Base-by-base conservation (phyloP, 2,113 vertebrate genomes). In the Helogale parvula region DNA sequence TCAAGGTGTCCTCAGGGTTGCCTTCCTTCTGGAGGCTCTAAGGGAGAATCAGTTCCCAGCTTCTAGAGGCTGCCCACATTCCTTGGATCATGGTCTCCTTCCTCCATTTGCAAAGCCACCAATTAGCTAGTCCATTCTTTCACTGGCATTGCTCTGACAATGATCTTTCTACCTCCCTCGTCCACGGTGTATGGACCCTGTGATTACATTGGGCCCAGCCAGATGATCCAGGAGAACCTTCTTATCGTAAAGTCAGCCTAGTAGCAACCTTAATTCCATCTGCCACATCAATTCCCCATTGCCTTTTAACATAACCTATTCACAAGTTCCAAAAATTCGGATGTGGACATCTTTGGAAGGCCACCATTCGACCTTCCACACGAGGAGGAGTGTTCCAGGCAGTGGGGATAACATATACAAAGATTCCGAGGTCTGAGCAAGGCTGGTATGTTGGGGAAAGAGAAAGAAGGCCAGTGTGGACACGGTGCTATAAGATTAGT, bases 261-360 rank as follows among this genome's bases (percentile, higher is more conserved):
- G 74, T 47, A 94, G 68, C 31, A 77, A 63, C 8, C 57, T 95
- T 88, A 66, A 87, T 93, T 94, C 79, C 41, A 94, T 82, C 38
- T 81, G 19, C 76, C 88, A 38, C 17, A n/a, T 87, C 83, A 66
- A 90, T 66, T 96, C 69, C 74, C 50, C 63, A 85, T 41, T 9
- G 1, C 41, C 35, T 63, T n/a, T 50, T 89, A 88, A 57, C 57
- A 45, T 52, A 85, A 60, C 66, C 17, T 63, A 91, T 50, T 80
- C 68, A 35, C 50, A 31, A 33, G 6, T 52, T 93, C 50, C 68
- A 74, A 66, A 33, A 45, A 69, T 54, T 93, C 66, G 25, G 66
- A 81, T 29, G 21, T 47, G 31, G 31, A 45, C 47, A 35, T 50
- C 1, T 72, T 72, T 83, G 23, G n/a, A 38, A 95, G 47, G n/a